These are phyloP conservation scores for Buteo buteo DNA, from an alignment of 2,113 vertebrate species.

Conservation along the genomic window DNA sequence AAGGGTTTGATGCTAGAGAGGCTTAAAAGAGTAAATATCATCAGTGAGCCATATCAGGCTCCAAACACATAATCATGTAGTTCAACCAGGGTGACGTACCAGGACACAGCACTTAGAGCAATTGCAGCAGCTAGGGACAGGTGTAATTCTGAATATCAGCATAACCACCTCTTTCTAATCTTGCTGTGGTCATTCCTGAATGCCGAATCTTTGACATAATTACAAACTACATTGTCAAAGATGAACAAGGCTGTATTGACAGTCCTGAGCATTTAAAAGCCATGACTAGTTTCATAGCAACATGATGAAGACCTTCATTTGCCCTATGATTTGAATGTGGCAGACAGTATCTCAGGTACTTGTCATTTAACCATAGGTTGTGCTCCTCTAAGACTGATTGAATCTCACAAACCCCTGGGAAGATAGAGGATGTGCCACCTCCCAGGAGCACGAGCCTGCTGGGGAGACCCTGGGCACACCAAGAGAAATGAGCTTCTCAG, in stretches of 20 bases:
- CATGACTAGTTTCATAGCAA: neutral
- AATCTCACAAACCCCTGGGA: neutral
- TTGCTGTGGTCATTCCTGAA: neutral
- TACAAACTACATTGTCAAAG: neutral
- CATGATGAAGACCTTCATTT: neutral
- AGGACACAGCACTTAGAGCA: neutral
- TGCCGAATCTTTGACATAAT: neutral
- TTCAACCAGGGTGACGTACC: neutral
- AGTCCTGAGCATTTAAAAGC: neutral
- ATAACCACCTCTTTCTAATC: neutral
- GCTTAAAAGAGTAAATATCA: neutral
- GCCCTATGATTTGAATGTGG: neutral
- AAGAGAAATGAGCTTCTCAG: neutral
- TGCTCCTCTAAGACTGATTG: neutral
- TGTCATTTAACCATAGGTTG: neutral
- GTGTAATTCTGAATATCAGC: neutral
- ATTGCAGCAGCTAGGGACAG: neutral
- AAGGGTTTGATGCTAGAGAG: neutral
- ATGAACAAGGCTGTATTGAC: neutral
- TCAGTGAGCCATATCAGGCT: neutral
- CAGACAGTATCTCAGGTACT: neutral
- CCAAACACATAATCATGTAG: neutral
- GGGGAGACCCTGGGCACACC: neutral
- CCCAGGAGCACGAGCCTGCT: neutral
- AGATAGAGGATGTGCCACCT: neutral